phyloP scores from a whole-genome alignment of 1,140 invertebrate genomes.

The Trissolcus basalis region DNA sequence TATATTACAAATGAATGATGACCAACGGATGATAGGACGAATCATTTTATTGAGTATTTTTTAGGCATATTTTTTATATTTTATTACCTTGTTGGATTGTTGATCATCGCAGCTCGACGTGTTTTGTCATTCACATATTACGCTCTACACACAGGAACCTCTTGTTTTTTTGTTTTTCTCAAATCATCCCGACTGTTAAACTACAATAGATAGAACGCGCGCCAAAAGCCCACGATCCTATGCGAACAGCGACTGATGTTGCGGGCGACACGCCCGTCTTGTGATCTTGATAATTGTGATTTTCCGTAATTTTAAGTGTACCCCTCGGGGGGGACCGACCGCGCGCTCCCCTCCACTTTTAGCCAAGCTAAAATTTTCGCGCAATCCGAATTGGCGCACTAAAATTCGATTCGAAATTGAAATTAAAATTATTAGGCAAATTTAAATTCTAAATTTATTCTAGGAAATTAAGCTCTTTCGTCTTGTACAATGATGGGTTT shows the following conservation, averaged over 20 bases:
- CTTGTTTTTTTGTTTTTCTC: neutral
- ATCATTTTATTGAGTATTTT: conserved; percentile 51
- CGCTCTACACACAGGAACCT: too few relatives aligned
- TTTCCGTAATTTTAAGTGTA: conserved; percentile 52
- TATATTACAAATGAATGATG: conserved; percentile 37
- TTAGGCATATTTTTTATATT: conserved; percentile 49
- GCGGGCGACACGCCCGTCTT: conserved; percentile 22
- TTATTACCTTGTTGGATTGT: conserved; percentile 52
- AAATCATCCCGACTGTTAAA: neutral
- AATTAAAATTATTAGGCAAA: too few relatives aligned
- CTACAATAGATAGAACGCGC: neutral
- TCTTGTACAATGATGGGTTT: conserved; percentile 1
- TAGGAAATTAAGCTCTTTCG: too few relatives aligned
- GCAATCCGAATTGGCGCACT: too few relatives aligned
- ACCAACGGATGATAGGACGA: too few relatives aligned
- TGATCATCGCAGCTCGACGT: conserved; percentile 52
- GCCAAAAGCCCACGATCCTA: neutral
- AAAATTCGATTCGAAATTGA: too few relatives aligned
- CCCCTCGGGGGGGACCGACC: too few relatives aligned
- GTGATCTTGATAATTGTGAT: conserved; percentile 51
- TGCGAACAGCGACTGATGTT: conserved; percentile 30
- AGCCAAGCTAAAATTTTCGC: conserved; percentile 38
- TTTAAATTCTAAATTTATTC: too few relatives aligned
- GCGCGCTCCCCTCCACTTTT: too few relatives aligned
- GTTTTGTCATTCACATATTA: conserved; percentile 15